Base-by-base conservation (phyloP, 2,797 vertebrate species). In the Tenualosa ilisha region DNA sequence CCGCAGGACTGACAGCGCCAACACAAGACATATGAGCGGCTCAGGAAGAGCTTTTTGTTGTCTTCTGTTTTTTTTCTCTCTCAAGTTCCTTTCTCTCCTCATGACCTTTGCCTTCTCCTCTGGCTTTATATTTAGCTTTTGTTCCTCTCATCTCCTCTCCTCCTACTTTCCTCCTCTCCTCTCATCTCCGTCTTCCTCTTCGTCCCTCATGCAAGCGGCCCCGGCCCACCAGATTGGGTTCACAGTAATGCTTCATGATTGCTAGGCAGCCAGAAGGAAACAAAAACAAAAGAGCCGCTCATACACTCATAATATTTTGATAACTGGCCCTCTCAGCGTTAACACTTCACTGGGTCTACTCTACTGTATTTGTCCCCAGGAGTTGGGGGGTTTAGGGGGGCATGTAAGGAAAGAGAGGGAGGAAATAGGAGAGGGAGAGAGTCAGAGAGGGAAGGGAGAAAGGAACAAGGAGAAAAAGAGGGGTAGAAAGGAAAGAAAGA, bases 261-360 rank as follows among this genome's bases (percentile, higher is more conserved):
- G 84, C 51, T 61, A 24, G 17, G 82, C 26, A 3, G 86, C 75
- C 85, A 63, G 84, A 86, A 86, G 84, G 83, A 83, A 86, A 88
- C 46, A n/a, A 40, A 86, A 85, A 86, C 81, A 86, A 85, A 83
- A 56, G 83, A 50, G 81, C 53, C 46, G 3, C 46, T 46, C 46
- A 46, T 31, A 31, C 43, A 72, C 82, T 88, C 87, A 88, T 85
- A 88, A 89, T 88, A 89, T 89, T 90, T 86, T 89, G 88, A 88
- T 89, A 81, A 63, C 46, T 46, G 72, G 68, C 83, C 68, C 84
- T 86, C 87, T 87, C 51, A 24, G 82, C 63, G 86, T 88, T 86
- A 87, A 87, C 79, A 84, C 84, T 86, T 50, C 82, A 87, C 63
- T 83, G 83, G 43, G 59, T 59, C 37, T 9, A 86, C 81, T 86